Base-by-base conservation (phyloP, 2,888 invertebrate species). In the Drosophila mimica region DNA sequence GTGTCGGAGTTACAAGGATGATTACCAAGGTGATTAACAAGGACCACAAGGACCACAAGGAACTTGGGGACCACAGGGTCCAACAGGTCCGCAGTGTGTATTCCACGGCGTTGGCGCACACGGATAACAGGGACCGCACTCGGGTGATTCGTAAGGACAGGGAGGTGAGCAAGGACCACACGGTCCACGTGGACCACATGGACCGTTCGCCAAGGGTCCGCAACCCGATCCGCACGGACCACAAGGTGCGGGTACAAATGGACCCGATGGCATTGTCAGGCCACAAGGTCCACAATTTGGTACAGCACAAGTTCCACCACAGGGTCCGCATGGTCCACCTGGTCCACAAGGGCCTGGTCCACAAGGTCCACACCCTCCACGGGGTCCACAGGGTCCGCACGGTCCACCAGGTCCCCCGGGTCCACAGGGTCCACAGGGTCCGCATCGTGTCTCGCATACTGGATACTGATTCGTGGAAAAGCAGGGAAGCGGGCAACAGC, bases 201-300 rank as follows among this genome's bases (percentile, higher is more conserved):
- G 61, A 33, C 82, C 81, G 64, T 76, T 89, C 17, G 87, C 76
- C 17, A 87, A 86, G 31, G 83, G 85, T 71, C 89, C 90, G 4
- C 87, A 87, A 33, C 88, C 69, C 4, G 91, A 88, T 3, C 83
- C 86, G 61, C 87, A 90, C 0, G 81, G 79, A 11, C 82, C 81
- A 54, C 82, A 76, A 2, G 83, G 81, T 8, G 79, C 72, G 49
- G 88, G 83, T 17, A 77, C 80, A 36, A 83, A 83, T 2, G 89
- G 88, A 31, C 80, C 87, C 15, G 91, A 91, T 8, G 89, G 87
- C 71, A 91, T 91, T 7, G 88, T 87, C 8, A 79, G 69, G 57
- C 84, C 90, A 88, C 61, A 61, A 3, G 61, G 61, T 33, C 61
- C 61, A 43, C 61, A 61, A 53, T 61, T 61, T 11, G 61, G 61